Evolutionary conservation across 2,888 invertebrate species (phyloP), one percentile per base, ranked within the genome.

Genomic region (Rhagium mordax): DNA sequence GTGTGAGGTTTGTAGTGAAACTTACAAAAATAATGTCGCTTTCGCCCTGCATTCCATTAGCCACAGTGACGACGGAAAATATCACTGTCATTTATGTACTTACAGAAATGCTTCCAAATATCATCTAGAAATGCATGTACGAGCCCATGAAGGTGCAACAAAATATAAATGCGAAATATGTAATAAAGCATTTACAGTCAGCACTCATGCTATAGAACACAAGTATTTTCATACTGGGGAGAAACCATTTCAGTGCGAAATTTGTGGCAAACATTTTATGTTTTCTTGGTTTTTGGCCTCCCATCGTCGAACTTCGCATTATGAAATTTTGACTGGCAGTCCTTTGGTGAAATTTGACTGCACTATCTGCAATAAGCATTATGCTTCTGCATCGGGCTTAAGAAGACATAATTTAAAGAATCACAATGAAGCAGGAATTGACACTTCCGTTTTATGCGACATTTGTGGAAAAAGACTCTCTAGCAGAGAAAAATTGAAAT

Each of bases 1-100:
- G 65, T 91, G 91, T 74, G 89, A 90, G 66, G 77, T 89, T 62
- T 91, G 91, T 51, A 89, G 90, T 2, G 89, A 90, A 71, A 86
- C 89, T 5, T 91, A 90, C 77, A 90, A 89, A 70, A 84, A 84
- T 61, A 84, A 84, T 69, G 82, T 85, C 5, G 78, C 80, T 1
- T 85, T 85, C 69, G 85, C 83, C 2, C 74, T 85, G 27, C 85
- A 85, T 72, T 84, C 84, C 27, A 83, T 84, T 21, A 71, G 74
- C n/a, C 85, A 85, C 64, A 84, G 81, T 64, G 82, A 81, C 4
- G 83, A 85, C 47, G 78, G 78, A 7, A 83, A 82, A 71, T 85
- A 85, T 62, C 81, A 82, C 61, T 87, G 87, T 69, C 85, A 86
- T 73, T 77, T 86, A 72, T 87, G 87, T 72, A 79, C 84, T 15